Conservation (phyloP, 2,888 invertebrate species). For the Agrochola macilenta region DNA sequence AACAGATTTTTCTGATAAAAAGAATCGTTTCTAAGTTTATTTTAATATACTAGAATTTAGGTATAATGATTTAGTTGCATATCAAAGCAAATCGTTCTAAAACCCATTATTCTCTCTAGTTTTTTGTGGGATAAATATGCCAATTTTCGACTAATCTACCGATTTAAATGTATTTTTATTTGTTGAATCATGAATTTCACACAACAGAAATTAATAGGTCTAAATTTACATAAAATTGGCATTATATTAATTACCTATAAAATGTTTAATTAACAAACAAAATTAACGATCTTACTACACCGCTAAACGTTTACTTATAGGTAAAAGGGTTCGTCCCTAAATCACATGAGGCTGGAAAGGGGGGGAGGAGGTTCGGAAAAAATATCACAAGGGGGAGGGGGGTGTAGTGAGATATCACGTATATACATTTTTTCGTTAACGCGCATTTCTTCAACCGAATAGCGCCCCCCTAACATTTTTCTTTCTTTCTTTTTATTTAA, state of each 20-base stretch:
- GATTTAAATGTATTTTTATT: too few relatives aligned
- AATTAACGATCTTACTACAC: background rate
- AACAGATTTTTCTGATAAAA: background rate
- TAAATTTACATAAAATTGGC: background rate
- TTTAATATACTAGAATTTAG: background rate
- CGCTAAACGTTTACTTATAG: background rate
- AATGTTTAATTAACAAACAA: background rate
- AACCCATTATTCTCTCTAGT: background rate
- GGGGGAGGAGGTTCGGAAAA: too few relatives aligned
- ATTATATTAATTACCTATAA: background rate
- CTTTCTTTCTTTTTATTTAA: too few relatives aligned
- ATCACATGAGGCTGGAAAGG: too few relatives aligned
- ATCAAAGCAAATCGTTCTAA: background rate
- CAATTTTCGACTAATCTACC: background rate
- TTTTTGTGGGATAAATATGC: background rate
- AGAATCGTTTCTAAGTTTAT: background rate
- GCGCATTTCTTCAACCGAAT: too few relatives aligned
- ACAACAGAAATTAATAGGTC: too few relatives aligned
- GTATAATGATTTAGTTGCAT: background rate
- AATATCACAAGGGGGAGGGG: background rate
- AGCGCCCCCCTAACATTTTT: too few relatives aligned
- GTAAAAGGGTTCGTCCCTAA: too few relatives aligned
- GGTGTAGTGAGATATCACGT: too few relatives aligned
- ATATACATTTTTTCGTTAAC: too few relatives aligned
- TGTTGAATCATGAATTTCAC: background rate